These are phyloP conservation scores for Regulus satrapa DNA, from an alignment of 2,113 vertebrate species.

Conservation along the genomic window DNA sequence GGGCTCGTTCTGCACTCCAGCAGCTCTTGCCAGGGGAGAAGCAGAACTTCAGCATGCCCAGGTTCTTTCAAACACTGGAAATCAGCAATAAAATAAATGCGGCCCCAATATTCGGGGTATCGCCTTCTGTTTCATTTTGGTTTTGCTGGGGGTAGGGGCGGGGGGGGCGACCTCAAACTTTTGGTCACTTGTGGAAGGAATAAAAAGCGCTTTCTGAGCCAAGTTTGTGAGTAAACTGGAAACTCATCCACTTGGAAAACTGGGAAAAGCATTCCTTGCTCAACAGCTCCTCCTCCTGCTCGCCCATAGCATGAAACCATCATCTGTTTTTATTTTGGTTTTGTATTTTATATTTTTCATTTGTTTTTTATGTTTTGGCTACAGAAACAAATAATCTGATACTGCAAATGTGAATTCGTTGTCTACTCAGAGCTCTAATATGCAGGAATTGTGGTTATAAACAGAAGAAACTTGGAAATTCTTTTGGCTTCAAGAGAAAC, in stretches of 20 bases:
- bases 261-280: slow-evolving; percentile 7
- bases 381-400: neutral
- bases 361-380: too few relatives aligned
- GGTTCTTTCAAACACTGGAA: neutral
- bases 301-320: fast-evolving
- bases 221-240: neutral
- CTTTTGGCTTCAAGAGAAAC: neutral
- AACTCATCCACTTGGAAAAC: fast-evolving
- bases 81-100: neutral
- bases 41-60: neutral
- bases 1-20: neutral
- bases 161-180: neutral
- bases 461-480: neutral
- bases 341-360: too few relatives aligned
- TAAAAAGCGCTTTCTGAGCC: neutral
- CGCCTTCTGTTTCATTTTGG: neutral
- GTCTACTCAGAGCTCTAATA: fast-evolving
- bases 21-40: neutral
- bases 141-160: too few relatives aligned
- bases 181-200: neutral
- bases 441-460: neutral
- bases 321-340: neutral
- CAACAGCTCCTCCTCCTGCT: slow-evolving; percentile 52
- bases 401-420: neutral
- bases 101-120: fast-evolving